Percentiles rank a stretch among this genome's conserved stretches.
Conservation (phyloP, 2,797 vertebrate genomes). For the Meda fulgida region DNA sequence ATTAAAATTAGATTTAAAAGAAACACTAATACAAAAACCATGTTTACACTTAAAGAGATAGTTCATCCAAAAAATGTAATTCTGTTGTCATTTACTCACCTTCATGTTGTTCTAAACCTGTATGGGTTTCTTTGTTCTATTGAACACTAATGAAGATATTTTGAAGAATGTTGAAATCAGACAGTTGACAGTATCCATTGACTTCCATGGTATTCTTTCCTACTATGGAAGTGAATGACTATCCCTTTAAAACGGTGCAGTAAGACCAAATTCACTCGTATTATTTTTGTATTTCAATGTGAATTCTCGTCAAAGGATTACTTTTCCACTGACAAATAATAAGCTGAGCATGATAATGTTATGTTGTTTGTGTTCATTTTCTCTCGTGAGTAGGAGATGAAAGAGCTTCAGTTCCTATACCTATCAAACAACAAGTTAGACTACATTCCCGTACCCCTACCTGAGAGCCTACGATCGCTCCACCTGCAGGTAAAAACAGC, state of each 20-base stretch:
- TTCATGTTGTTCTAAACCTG: too few species aligned
- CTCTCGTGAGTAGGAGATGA: slow-evolving; percentile 75
- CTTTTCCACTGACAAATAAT: background rate
- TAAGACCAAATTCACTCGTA: too few species aligned
- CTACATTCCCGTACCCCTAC: slow-evolving; percentile 77
- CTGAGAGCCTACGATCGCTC: slow-evolving; percentile 78
- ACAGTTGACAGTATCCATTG: background rate
- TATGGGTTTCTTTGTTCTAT: too few species aligned
- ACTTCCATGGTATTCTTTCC: background rate
- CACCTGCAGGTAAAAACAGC: slow-evolving; percentile 81
- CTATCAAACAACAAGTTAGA: slow-evolving; percentile 83
- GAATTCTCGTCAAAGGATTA: background rate
- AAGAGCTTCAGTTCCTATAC: slow-evolving; percentile 82
- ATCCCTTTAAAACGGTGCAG: too few species aligned
- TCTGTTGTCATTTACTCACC: too few species aligned
- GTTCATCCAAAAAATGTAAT: too few species aligned
- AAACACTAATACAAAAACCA: background rate
- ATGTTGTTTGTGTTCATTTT: slow-evolving; percentile 20
- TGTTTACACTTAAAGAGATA: too few species aligned
- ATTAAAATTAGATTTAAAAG: background rate
- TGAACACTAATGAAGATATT: background rate
- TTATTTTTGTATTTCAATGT: background rate
- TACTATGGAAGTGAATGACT: background rate
- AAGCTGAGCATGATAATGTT: slow-evolving; percentile 8
- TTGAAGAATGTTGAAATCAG: background rate